Conservation (phyloP, 2,797 vertebrate species). For the Gymnopithys bicolor region DNA sequence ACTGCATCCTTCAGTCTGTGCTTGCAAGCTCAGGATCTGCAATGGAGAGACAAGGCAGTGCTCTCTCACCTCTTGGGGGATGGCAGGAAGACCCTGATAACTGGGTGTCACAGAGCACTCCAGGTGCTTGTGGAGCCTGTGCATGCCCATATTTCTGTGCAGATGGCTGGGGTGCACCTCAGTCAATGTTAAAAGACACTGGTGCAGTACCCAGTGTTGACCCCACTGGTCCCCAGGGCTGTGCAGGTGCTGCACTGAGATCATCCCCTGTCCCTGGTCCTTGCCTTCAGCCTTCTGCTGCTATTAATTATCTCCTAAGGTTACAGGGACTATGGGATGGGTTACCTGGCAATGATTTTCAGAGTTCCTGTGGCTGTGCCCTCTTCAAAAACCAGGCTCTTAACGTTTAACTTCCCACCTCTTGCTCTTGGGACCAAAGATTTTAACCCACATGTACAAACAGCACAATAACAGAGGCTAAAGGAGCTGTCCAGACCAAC, state of each 20-base stretch:
- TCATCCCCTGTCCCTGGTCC: neutral
- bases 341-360: neutral
- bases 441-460: neutral
- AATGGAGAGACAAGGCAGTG: slow-evolving; percentile 15
- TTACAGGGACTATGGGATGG: neutral
- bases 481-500: neutral
- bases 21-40: slow-evolving; percentile 23
- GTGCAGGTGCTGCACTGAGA: neutral
- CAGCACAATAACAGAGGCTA: neutral
- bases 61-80: neutral
- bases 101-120: neutral
- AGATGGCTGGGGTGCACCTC: neutral
- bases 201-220: neutral
- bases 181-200: neutral
- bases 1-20: neutral
- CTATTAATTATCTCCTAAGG: neutral
- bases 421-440: neutral
- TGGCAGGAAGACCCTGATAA: neutral
- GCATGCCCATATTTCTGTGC: neutral
- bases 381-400: neutral
- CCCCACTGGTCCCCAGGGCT: neutral
- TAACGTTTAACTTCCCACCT: neutral
- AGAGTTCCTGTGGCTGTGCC: neutral
- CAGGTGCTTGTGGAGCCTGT: slow-evolving; percentile 10
- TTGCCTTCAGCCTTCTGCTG: neutral